Base-by-base conservation (phyloP, 1,140 invertebrate genomes). In the Bombus waltoni region DNA sequence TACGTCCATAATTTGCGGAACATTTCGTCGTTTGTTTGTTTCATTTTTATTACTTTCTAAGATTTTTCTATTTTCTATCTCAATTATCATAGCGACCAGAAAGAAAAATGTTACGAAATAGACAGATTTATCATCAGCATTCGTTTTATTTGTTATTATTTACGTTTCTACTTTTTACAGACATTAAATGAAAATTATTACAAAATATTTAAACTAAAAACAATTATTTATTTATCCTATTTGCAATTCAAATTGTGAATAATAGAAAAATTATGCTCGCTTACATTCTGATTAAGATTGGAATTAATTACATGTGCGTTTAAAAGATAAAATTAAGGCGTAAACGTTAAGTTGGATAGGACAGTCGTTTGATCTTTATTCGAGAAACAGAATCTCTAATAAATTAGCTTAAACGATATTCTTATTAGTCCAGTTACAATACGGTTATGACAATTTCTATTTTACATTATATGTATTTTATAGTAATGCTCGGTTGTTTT, bases 401-500 rank as follows among this genome's bases (percentile, higher is more conserved):
- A 28, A 47, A 40, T 44, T 53, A 59, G 28, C n/a, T 83, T 35
- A 83, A 83, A 83, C n/a, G 40, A 83, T 83, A 66, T 13, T 53
- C 59, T 83, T 40, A 47, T 76, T 53, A 75, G 28, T 47, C 22
- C 35, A 47, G 2, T 83, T 75, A 83, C 35, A 40, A 76, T 83
- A 47, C 25, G 22, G 9, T 75, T 76, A 40, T 76, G 81, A 83
- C 59, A 66, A 83, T 76, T 76, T 83, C 59, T 83, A 83, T 76
- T 83, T 75, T 76, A 83, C 70, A 76, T 75, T 40, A 75, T 65
- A 53, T 8, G 47, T 53, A 18, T 65, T 38, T 83, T 28, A 66
- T 32, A 22, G 28, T 15, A 66, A 62, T n/a, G 1, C 28, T 62
- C 15, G 13, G 68, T 65, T 76, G 35, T 70, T 44, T 59, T 42